phyloP scores from a whole-genome alignment of 2,888 invertebrate species.

The Dilophus febrilis region DNA sequence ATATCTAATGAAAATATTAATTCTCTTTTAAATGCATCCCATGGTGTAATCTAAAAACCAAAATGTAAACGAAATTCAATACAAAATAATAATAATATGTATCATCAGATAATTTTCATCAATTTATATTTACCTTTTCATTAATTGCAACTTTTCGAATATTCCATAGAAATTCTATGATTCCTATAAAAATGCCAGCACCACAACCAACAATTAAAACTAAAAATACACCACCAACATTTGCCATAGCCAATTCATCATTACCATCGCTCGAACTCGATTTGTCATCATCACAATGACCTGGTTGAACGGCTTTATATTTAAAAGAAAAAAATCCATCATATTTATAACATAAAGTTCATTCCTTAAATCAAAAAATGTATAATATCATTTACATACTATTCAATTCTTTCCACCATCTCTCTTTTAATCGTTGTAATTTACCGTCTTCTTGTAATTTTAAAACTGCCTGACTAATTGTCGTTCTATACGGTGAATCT shows the following conservation, averaged over 20 bases:
- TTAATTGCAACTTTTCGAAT: constrained; percentile 58
- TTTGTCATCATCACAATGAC: not conserved
- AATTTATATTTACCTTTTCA: constrained; percentile 44
- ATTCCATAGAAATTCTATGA: constrained; percentile 74
- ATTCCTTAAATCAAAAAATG: no score
- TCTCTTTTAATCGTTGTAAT: constrained; percentile 62
- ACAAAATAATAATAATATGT: no score
- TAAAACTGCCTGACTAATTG: constrained; percentile 73
- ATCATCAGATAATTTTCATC: no score
- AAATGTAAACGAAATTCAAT: constrained; percentile 3
- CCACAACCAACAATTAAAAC: constrained; percentile 60
- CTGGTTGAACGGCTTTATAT: no score
- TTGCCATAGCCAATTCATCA: constrained; percentile 31
- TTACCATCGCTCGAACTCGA: constrained; percentile 19
- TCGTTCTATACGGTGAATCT: constrained; percentile 62
- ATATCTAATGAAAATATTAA: constrained; percentile 53
- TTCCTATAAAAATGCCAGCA: constrained; percentile 53
- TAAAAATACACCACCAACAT: constrained; percentile 84
- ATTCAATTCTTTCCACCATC: constrained; percentile 74
- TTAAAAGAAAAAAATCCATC: constrained; percentile 8
- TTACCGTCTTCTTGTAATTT: constrained; percentile 79
- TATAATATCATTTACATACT: constrained; percentile 20
- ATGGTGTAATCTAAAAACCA: constrained; percentile 43
- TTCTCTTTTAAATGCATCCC: constrained; percentile 52
- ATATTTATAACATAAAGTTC: constrained; percentile 28